Evolutionary conservation across 2,797 vertebrate genomes (phyloP), one percentile per base, ranked within the genome.

Genomic region (Hirundo rustica): DNA sequence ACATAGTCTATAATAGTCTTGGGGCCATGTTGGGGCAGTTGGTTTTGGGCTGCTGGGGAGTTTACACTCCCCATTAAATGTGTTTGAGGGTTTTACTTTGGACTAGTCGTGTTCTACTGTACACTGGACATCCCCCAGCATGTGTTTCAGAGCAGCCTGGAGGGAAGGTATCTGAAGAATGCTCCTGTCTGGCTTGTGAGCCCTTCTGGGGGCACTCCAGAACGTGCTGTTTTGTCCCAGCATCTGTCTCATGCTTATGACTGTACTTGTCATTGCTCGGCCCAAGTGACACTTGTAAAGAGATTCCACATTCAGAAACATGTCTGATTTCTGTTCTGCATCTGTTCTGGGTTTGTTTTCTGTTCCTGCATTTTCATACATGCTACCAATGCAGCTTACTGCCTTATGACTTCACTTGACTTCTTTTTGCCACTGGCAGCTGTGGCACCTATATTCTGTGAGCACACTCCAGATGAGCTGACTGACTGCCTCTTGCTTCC

Each of bases 231-330:
- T 93, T 86, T 89, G 77, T 81, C 80, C 47, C 44, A 18, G 2
- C 27, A 3, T n/a, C 34, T 44, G 17, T 78, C 74, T 92, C 21
- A 19, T 0, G 0, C 51, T 34, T 44, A 14, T 72, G 32, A 16
- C 34, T 57, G 9, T 64, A 26, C 45, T 86, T 71, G 57, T 88
- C 19, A 21, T 72, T 78, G 44, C 44, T 89, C 27, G 73, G 38
- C 38, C n/a, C 62, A 51, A 38, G 62, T 34, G 55, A 66, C n/a
- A 13, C 62, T 88, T 79, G 18, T 40, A 29, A 83, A 85, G 65
- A 57, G 36, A 53, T 82, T 70, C 72, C 36, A 45, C 8, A 3
- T 85, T 67, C 55, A 71, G 78, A 82, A 92, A 32, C 29, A 30
- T 32, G 23, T 64, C 34, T 70, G 26, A 79, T 79, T 91, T 88